Conservation (phyloP, 2,113 vertebrate species). For the Trogon surrucura region DNA sequence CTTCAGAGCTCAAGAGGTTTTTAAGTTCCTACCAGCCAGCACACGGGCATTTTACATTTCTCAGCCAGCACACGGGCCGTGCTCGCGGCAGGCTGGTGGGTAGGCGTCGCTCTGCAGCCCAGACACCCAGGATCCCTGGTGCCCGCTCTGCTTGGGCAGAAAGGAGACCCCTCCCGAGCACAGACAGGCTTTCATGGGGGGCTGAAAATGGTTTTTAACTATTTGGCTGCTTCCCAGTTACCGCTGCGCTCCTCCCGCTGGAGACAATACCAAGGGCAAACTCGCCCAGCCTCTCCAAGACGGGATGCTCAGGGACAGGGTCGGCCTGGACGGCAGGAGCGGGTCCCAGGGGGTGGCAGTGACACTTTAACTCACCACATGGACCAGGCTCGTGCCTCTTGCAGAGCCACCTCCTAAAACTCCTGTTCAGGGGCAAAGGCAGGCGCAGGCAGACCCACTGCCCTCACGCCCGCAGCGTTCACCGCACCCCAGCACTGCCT, state of each 20-base stretch:
- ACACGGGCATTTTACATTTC: no score
- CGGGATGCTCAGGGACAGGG: rapidly evolving
- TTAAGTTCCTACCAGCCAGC: no score
- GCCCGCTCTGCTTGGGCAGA: not conserved
- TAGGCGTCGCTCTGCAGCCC: not conserved
- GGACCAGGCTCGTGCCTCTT: not conserved
- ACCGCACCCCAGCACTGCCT: rapidly evolving
- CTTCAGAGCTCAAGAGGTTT: not conserved
- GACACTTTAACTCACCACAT: rapidly evolving
- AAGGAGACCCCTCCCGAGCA: rapidly evolving
- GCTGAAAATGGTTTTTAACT: not conserved
- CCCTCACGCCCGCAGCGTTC: rapidly evolving
- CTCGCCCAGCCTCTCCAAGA: not conserved
- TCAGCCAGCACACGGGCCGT: not conserved
- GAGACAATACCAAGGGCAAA: not conserved
- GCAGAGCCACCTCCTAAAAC: not conserved
- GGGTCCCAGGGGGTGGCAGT: rapidly evolving
- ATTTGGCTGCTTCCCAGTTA: not conserved
- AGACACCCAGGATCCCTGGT: rapidly evolving
- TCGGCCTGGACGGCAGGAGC: not conserved
- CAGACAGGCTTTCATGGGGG: not conserved
- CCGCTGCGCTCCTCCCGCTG: rapidly evolving
- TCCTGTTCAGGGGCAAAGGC: not conserved
- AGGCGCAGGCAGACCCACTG: not conserved
- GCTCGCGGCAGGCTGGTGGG: rapidly evolving